Evolutionary conservation across 2,797 vertebrate species (phyloP), one percentile per base, ranked within the genome.

Genomic region (Parotocinclus haroldoi): DNA sequence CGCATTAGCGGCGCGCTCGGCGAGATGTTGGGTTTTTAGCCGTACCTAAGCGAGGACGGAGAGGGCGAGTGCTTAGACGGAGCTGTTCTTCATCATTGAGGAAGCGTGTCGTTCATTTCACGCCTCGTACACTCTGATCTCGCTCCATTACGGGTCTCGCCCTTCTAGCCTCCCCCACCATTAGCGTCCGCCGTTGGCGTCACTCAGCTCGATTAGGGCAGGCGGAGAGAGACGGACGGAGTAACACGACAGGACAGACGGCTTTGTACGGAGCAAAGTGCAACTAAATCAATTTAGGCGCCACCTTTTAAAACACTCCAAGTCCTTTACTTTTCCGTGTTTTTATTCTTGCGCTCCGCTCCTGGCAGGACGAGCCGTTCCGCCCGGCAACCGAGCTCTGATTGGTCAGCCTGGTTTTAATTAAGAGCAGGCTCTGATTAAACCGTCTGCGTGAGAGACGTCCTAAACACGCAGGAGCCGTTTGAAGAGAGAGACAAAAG

Each of bases 261-360:
- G 59, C 9, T 51, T 13, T 67, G 38, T 52, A 62, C n/a, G 17
- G 44, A 69, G 48, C n/a, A 36, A 11, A 58, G 53, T 61, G 63
- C 45, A 72, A 49, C 48, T 46, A 70, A 76, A 72, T 56, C 16
- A 73, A n/a, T 46, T 11, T 12, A 46, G 45, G 58, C 44, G n/a
- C n/a, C n/a, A n/a, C n/a, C n/a, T n/a, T 27, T n/a, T 63, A 16
- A 39, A 10, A 58, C 56, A 54, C 39, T 56, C 58, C 46, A 51
- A n/a, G n/a, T n/a, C n/a, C n/a, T n/a, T n/a, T n/a, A n/a, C n/a
- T n/a, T n/a, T n/a, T n/a, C n/a, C n/a, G n/a, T n/a, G n/a, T n/a
- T n/a, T n/a, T n/a, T n/a, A n/a, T n/a, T n/a, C n/a, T n/a, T n/a
- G n/a, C n/a, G n/a, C n/a, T n/a, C n/a, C n/a, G n/a, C n/a, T n/a